phyloP scores from a whole-genome alignment of 2,113 vertebrate genomes.

The Rhynchomys soricoides region DNA sequence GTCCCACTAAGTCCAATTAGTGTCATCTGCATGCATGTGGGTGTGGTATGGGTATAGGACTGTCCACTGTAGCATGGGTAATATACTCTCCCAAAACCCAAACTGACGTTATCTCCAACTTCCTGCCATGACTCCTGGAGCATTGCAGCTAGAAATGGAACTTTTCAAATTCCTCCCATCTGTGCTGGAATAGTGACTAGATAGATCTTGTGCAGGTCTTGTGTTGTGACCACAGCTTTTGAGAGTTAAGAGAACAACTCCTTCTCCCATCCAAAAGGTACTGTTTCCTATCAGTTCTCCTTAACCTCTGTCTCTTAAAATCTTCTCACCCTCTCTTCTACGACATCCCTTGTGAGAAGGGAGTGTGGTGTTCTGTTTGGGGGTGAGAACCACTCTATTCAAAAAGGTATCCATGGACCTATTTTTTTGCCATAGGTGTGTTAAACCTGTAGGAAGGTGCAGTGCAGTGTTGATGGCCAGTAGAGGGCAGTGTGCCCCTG shows the following conservation, averaged over 20 bases:
- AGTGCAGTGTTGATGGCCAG: not conserved
- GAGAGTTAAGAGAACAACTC: not conserved
- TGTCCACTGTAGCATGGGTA: not conserved
- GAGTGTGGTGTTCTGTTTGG: not conserved
- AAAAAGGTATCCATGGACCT: not conserved
- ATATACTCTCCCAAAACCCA: no score
- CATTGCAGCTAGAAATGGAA: not conserved
- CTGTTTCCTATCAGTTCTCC: not conserved
- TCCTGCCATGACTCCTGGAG: not conserved
- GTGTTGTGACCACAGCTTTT: not conserved
- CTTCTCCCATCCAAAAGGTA: not conserved
- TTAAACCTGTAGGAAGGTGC: not conserved
- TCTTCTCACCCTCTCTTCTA: no score
- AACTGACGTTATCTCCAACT: not conserved
- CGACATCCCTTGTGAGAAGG: not conserved
- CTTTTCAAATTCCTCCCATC: not conserved
- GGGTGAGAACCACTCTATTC: not conserved
- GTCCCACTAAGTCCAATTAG: not conserved
- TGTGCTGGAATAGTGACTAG: not conserved
- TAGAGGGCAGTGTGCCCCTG: constrained; percentile 2
- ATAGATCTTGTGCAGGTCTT: not conserved
- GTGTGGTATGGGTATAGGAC: not conserved
- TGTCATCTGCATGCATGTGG: not conserved
- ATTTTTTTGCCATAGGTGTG: not conserved
- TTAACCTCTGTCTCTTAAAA: not conserved